phyloP scores from a whole-genome alignment of 2,797 vertebrate species.

The Scolopax bukidnonensis region DNA sequence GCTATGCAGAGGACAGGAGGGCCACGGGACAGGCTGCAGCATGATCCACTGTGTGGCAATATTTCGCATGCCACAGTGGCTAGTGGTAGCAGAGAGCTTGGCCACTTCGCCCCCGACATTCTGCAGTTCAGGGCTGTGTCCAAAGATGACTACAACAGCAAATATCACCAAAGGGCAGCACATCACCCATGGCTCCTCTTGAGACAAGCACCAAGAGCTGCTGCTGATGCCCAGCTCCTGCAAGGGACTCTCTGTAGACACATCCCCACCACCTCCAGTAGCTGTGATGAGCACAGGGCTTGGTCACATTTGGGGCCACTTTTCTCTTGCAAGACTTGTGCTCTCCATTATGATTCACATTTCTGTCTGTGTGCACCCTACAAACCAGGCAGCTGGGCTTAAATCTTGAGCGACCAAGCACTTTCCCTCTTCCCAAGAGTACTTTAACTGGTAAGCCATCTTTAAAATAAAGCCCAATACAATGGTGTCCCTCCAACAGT shows the following conservation, averaged over 20 bases:
- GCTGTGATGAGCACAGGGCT: not conserved
- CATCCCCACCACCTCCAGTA: not conserved
- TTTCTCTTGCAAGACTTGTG: not conserved
- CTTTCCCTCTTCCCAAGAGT: not conserved
- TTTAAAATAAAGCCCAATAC: not conserved
- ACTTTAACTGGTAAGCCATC: not conserved
- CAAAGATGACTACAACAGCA: not conserved
- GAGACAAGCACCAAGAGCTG: not conserved
- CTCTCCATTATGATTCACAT: not conserved
- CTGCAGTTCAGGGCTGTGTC: not conserved
- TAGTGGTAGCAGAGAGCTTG: not conserved
- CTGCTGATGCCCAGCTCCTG: not conserved
- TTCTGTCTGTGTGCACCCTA: not conserved
- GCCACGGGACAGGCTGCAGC: fast-evolving
- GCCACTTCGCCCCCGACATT: not conserved
- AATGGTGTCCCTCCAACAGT: not conserved
- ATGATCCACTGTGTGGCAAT: fast-evolving
- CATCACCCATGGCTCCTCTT: not conserved
- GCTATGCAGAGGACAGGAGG: fast-evolving
- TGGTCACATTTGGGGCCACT: not conserved
- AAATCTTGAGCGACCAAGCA: not conserved
- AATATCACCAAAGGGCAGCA: not conserved
- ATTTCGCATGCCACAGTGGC: fast-evolving
- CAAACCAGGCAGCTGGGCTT: not conserved
- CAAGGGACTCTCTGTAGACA: not conserved